phyloP scores from a whole-genome alignment of 2,797 vertebrate species.

The Myripristis murdjan region DNA sequence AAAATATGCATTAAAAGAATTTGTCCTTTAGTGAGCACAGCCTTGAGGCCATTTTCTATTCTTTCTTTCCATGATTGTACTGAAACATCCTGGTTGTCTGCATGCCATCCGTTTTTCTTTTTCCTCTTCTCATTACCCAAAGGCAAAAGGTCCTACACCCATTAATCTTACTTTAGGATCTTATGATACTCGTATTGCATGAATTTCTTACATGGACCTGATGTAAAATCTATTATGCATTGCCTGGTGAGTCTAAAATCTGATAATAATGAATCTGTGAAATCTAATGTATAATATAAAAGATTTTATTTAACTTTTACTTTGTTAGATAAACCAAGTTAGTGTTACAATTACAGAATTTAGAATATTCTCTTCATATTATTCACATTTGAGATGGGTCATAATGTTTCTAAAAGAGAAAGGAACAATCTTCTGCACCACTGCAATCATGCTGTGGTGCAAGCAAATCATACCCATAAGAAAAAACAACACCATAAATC shows the following conservation, averaged over 20 bases:
- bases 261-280: background rate
- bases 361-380: background rate
- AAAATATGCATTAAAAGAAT: background rate
- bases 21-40: background rate
- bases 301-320: background rate
- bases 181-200: background rate
- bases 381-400: background rate
- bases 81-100: background rate
- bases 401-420: background rate
- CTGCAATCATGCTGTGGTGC: background rate
- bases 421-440: background rate
- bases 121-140: background rate
- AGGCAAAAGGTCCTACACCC: background rate
- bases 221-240: background rate
- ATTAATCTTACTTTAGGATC: background rate
- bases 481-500: slow-evolving; percentile 9
- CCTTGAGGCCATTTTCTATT: background rate
- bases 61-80: background rate
- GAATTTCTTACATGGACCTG: background rate
- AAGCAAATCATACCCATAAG: background rate
- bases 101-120: background rate
- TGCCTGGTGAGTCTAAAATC: background rate
- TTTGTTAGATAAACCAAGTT: background rate
- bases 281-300: background rate
- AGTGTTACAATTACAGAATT: background rate